phyloP scores from a whole-genome alignment of 1,140 invertebrate genomes.

The Drosophila cardini region DNA sequence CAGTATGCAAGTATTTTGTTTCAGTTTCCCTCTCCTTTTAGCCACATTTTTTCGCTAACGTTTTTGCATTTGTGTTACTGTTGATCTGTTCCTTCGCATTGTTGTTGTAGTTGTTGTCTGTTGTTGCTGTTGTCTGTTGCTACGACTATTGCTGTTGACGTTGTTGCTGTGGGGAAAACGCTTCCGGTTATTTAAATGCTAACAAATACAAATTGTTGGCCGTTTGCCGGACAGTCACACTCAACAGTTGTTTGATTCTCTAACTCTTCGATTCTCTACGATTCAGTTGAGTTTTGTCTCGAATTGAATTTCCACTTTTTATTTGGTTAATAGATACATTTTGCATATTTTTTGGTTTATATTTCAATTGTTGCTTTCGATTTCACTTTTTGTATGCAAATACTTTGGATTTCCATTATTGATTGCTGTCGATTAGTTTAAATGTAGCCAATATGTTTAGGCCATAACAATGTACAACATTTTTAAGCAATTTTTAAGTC shows the following conservation, averaged over 20 bases:
- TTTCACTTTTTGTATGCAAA: neutral
- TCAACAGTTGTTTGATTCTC: conserved; percentile 77
- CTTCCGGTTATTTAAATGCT: conserved; percentile 81
- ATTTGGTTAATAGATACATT: conserved; percentile 42
- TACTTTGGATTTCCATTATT: conserved; percentile 6
- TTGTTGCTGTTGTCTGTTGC: conserved; percentile 31
- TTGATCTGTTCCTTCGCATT: conserved; percentile 44
- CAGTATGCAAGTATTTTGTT: conserved; percentile 39
- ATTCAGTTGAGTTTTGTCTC: neutral
- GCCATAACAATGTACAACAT: no score
- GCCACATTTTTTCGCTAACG: conserved; percentile 28
- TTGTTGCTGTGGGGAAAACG: conserved; percentile 41
- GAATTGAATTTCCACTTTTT: conserved; percentile 23
- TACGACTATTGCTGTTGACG: conserved; percentile 31
- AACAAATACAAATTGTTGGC: conserved; percentile 78
- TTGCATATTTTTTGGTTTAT: conserved; percentile 53
- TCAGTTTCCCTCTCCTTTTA: conserved; percentile 24
- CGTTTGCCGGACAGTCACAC: conserved; percentile 59
- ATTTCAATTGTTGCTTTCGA: conserved; percentile 45
- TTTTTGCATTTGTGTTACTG: conserved; percentile 40
- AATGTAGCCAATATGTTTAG: no score
- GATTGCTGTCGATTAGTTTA: no score
- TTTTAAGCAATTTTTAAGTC: no score
- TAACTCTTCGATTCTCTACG: conserved; percentile 49
- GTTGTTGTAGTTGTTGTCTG: conserved; percentile 30